Evolutionary conservation across 2,888 invertebrate genomes (phyloP).

Genomic region (Saturnia japonica): DNA sequence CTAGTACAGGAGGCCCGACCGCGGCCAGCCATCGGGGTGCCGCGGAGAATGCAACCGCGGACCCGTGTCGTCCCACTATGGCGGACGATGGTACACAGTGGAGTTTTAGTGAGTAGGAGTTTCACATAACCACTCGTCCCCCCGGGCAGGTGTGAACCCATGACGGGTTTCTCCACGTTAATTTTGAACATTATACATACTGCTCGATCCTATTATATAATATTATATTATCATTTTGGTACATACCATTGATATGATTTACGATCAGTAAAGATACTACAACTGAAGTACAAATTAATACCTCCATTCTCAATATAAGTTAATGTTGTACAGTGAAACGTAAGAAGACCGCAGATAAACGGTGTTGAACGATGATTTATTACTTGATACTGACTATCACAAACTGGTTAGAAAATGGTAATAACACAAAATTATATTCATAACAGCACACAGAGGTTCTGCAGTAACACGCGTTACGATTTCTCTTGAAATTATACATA

Average conservation of each 20-base stretch:
- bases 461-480: slow-evolving; percentile 6
- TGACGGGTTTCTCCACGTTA: no score
- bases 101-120: no score
- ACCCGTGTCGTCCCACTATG: no score
- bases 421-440: slow-evolving; percentile 12
- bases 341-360: slow-evolving; percentile 9
- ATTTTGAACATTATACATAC: not conserved
- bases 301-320: not conserved
- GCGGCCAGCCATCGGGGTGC: no score
- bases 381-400: slow-evolving; percentile 9
- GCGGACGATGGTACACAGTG: no score
- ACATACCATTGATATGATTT: not conserved
- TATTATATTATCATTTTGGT: no score
- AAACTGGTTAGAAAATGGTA: slow-evolving; percentile 16
- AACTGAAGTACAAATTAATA: not conserved
- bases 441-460: not conserved
- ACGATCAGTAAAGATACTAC: not conserved
- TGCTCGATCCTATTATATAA: not conserved
- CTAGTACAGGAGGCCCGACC: no score
- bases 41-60: no score
- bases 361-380: slow-evolving; percentile 13
- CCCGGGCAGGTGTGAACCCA: no score
- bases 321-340: slow-evolving; percentile 9
- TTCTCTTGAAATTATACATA: slow-evolving; percentile 9
- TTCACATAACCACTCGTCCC: no score